Conservation (phyloP, 1,140 invertebrate genomes). For the Apis mellifera region DNA sequence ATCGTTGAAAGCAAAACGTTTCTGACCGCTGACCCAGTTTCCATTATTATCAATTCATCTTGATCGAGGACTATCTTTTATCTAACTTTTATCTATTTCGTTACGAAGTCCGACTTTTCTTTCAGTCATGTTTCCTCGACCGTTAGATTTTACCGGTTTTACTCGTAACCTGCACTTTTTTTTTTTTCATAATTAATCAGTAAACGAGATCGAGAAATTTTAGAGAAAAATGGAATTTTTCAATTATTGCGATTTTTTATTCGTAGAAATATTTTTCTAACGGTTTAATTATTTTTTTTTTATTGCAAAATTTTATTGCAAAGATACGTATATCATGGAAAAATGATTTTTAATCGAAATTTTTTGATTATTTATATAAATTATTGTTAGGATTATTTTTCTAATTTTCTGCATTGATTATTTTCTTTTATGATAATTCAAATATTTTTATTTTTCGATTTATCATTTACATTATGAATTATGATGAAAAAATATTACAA, state of each 20-base stretch:
- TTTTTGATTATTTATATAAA: not conserved
- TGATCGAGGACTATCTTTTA: constrained; percentile 31
- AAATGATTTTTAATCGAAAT: not conserved
- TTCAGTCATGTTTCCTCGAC: not conserved
- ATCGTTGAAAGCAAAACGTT: constrained; percentile 80
- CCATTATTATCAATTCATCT: constrained; percentile 52
- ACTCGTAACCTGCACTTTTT: not conserved
- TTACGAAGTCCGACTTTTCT: not conserved
- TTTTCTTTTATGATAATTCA: no score
- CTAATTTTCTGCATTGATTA: not conserved
- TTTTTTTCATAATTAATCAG: not conserved
- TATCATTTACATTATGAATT: no score
- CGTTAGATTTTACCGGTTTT: constrained; percentile 30
- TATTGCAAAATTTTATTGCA: no score
- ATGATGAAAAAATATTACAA: no score
- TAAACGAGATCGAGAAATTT: not conserved
- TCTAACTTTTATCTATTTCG: constrained; percentile 24
- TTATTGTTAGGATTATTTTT: not conserved
- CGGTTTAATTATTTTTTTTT: no score
- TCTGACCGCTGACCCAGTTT: constrained; percentile 77
- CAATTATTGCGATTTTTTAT: not conserved
- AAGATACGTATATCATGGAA: no score
- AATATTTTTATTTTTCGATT: no score
- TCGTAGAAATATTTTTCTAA: no score
- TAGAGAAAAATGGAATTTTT: not conserved